These are phyloP conservation scores for Neoascia interrupta DNA, from an alignment of 2,888 invertebrate genomes.

Conservation along the genomic window DNA sequence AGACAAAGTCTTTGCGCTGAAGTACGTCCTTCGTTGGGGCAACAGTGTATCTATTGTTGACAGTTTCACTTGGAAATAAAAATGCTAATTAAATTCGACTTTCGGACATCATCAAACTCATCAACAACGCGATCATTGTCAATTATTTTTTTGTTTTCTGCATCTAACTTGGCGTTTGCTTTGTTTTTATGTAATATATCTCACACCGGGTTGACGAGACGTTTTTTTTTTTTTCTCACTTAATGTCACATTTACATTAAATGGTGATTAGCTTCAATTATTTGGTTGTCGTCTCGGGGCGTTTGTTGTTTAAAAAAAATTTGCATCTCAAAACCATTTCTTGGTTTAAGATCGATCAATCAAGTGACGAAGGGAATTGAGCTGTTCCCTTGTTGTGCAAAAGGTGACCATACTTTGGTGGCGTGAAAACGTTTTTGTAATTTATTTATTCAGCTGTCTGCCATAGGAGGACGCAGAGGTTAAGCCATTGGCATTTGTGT, in stretches of 20 bases:
- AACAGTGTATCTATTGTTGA: conserved; percentile 26
- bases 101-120: conserved; percentile 42
- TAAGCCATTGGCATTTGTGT: not conserved
- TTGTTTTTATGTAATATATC: not conserved
- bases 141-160: too few relatives aligned
- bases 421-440: too few relatives aligned
- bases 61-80: conserved; percentile 19
- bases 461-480: too few relatives aligned
- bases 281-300: conserved; percentile 3
- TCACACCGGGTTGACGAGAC: not conserved
- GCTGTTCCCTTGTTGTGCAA: not conserved
- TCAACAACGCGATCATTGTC: conserved; percentile 18
- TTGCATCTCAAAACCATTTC: not conserved
- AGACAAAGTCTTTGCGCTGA: not conserved
- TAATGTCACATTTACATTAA: conserved; percentile 40
- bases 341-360: conserved; percentile 26
- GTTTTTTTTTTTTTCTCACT: not conserved
- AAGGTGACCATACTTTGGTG: not conserved
- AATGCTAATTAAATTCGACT: conserved; percentile 52
- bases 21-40: conserved; percentile 29
- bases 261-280: conserved; percentile 25
- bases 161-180: not conserved
- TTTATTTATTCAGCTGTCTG: too few relatives aligned
- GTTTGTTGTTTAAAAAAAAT: conserved; percentile 12
- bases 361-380: not conserved